Evolutionary conservation across 1,140 invertebrate species (phyloP), one percentile per base, ranked within the genome.

Genomic region (Platyscapa corneri): DNA sequence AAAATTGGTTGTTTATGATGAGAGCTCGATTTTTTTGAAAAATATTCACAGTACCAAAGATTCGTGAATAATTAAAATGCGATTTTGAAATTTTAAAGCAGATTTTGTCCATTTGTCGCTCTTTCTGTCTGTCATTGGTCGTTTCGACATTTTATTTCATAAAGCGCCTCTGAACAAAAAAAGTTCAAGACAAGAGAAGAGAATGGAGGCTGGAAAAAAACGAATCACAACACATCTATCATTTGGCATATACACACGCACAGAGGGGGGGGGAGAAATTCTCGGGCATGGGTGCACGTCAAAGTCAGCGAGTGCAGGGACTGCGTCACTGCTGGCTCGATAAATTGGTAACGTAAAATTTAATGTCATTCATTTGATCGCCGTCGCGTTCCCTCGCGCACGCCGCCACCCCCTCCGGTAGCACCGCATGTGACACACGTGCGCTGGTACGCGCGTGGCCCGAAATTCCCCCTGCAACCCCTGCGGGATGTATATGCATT

Each of bases 271-370:
- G 8, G 49, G 49, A 53, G 49, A 53, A 16, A 53, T 53, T 53
- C 49, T 7, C 23, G 27, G 27, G 3, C 2, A 27, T 3, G 20
- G 56, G 23, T 27, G 7, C 64, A 65, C 80, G 85, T 77, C 79
- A 75, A 60, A 64, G 75, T 42, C 87, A 67, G 65, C 34, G 37
- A 16, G 70, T 79, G 72, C 84, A 18, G 1, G 7, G 30, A 87
- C 87, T 88, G 87, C 86, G 79, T 49, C 49, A 16, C 76, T 79
- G 72, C 84, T 46, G 76, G 60, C 84, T 87, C 90, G 90, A 91
- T 91, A 91, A 91, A 92, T 92, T 91, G 90, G 81, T 80, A 83
- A 86, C 89, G 89, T 91, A 91, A 90, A 90, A 91, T 91, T 91
- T 92, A 90, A 91, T 90, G 88, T 88, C 88, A 90, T 90, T 92